Evolutionary conservation across 2,888 invertebrate genomes (phyloP).

Genomic region (Scaptomyza reducta): DNA sequence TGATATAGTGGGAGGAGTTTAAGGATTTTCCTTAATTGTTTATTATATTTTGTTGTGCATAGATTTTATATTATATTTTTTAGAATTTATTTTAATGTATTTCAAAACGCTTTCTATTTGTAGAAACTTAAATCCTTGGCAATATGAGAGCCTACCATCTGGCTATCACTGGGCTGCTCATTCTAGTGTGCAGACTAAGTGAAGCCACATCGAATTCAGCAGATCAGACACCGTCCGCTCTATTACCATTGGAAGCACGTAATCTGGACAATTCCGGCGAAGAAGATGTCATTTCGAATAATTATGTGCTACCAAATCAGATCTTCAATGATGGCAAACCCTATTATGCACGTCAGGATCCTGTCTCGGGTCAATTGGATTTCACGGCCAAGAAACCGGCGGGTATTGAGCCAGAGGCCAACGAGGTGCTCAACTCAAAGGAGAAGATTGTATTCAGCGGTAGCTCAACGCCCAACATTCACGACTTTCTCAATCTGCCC

Average conservation of each 20-base stretch:
- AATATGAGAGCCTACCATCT: slow-evolving; percentile 45
- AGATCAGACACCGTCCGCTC: slow-evolving; percentile 66
- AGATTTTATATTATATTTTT: no score
- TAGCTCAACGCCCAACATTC: slow-evolving; percentile 86
- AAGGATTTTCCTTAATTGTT: background rate
- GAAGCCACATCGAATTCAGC: slow-evolving; percentile 11
- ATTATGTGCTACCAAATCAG: slow-evolving; percentile 85
- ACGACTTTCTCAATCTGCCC: slow-evolving; percentile 88
- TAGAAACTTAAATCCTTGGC: background rate
- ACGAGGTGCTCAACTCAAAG: slow-evolving; percentile 84
- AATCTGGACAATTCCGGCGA: slow-evolving; percentile 75
- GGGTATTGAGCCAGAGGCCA: slow-evolving; percentile 81
- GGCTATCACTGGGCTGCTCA: slow-evolving; percentile 39
- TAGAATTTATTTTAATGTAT: no score
- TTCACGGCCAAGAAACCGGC: slow-evolving; percentile 86
- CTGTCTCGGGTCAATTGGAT: slow-evolving; percentile 88
- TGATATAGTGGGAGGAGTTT: background rate
- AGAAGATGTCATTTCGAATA: slow-evolving; percentile 81
- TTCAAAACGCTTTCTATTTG: no score
- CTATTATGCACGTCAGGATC: slow-evolving; percentile 89
- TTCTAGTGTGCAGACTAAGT: slow-evolving; percentile 26
- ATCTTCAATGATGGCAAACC: slow-evolving; percentile 89
- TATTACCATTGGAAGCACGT: slow-evolving; percentile 81
- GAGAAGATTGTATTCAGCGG: slow-evolving; percentile 87
- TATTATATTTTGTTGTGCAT: no score